Base-by-base conservation (phyloP, 2,113 vertebrate genomes). In the Malurus alboscapulatus region DNA sequence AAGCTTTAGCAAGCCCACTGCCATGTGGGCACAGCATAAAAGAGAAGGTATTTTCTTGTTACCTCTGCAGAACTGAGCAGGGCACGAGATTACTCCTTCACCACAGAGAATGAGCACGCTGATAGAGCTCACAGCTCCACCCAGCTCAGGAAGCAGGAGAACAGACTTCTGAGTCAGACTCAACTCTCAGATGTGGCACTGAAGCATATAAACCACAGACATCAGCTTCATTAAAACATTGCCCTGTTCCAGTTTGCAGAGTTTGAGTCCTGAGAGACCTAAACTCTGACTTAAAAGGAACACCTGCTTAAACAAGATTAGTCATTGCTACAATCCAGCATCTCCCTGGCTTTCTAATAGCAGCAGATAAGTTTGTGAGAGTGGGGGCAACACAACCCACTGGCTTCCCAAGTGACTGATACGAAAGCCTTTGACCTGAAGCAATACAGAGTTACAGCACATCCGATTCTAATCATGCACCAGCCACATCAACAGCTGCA, bases 281-380 rank as follows among this genome's bases (percentile, higher is more conserved):
- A 57, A 69, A 59, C 62, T 76, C 74, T 69, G 85, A 87, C 71
- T 87, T 87, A 87, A 91, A 94, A 92, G 55, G 50, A 93, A 85
- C 93, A 96, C 75, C 93, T 94, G 95, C 94, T 94, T 85, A 73
- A 77, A 85, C 22, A 82, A 38, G 54, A 85, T 96, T 93, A 96
- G 75, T 94, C 95, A 96, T 22, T 8, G 0, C 71, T 83, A 51
- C 51, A 80, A 40, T 34, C 75, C 82, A 92, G 75, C 63, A 55
- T n/a, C 87, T 55, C 48, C 66, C 38, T 54, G 66, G 69, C 62
- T 88, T 81, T 48, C 75, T n/a, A 89, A 54, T 25, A 94, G 66
- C 81, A 88, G 67, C 54, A 73, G 66, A 78, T 2, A 77, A n/a
- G n/a, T n/a, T n/a, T n/a, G n/a, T 69, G 68, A 34, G 55, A 53